phyloP scores from a whole-genome alignment of 2,888 invertebrate species.

The Drosophila prolongata region DNA sequence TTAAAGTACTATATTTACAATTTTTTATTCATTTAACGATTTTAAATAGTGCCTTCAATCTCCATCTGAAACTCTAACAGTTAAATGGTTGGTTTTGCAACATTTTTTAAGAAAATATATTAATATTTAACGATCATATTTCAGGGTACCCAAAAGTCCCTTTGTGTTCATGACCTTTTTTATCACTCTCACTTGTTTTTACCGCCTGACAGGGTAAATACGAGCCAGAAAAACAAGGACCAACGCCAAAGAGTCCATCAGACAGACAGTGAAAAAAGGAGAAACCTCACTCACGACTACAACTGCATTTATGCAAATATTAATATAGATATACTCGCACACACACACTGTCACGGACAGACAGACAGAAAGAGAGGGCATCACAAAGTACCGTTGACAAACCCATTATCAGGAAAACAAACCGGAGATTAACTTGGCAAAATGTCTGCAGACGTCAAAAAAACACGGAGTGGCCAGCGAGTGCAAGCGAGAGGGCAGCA shows the following conservation, averaged over 20 bases:
- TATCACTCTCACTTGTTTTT: background rate
- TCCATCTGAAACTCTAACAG: no score
- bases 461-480: constrained; percentile 29
- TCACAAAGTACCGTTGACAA: constrained; percentile 77
- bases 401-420: constrained; percentile 81
- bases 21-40: no score
- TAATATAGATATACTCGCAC: constrained; percentile 34
- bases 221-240: constrained; percentile 28
- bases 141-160: background rate
- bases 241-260: constrained; percentile 31
- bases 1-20: no score
- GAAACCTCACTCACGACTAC: constrained; percentile 23
- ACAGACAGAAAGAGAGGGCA: constrained; percentile 51
- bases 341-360: constrained; percentile 15
- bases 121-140: background rate
- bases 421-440: constrained; percentile 81
- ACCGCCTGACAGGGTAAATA: constrained; percentile 25
- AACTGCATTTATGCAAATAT: constrained; percentile 49
- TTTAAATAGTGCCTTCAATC: no score
- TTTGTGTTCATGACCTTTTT: background rate
- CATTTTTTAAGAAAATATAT: no score
- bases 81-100: no score
- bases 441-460: constrained; percentile 76
- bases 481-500: constrained; percentile 45
- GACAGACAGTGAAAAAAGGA: constrained; percentile 24